Percentiles rank a stretch among this genome's conserved stretches.
These are phyloP conservation scores for Porites evermanni DNA, from an alignment of 92 coral and sea anemone genomes.

Conservation along the genomic window DNA sequence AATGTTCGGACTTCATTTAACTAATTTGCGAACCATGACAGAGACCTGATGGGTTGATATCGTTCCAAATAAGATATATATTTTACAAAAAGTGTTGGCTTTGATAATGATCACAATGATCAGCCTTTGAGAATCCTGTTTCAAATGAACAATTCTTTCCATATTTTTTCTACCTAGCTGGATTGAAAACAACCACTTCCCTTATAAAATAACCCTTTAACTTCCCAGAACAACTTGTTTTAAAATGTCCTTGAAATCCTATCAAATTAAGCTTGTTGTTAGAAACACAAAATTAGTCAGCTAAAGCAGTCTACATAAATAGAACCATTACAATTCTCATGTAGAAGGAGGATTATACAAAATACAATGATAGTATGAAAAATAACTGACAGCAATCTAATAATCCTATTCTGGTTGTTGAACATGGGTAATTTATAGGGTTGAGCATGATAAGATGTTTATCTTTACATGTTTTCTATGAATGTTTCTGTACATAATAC, in stretches of 20 bases:
- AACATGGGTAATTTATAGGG: background rate
- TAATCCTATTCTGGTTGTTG: background rate
- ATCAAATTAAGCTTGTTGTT: background rate
- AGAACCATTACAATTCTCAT: background rate
- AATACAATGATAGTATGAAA: background rate
- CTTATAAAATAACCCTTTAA: background rate
- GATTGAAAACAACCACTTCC: background rate
- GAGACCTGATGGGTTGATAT: background rate
- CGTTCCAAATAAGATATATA: background rate
- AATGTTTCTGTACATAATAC: constrained; percentile 8
- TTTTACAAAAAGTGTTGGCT: background rate
- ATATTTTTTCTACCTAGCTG: background rate
- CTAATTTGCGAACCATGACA: background rate
- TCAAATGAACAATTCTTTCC: background rate
- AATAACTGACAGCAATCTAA: too few species aligned
- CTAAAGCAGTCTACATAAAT: background rate
- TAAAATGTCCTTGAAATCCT: background rate
- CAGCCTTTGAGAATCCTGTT: background rate
- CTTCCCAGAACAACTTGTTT: background rate
- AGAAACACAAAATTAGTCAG: background rate
- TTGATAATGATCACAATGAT: background rate
- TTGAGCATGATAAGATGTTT: background rate
- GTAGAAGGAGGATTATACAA: constrained; percentile 1
- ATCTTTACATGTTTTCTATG: background rate
- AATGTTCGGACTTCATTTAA: background rate